phyloP scores from a whole-genome alignment of 2,797 vertebrate genomes.

The Molossus alvarezi region DNA sequence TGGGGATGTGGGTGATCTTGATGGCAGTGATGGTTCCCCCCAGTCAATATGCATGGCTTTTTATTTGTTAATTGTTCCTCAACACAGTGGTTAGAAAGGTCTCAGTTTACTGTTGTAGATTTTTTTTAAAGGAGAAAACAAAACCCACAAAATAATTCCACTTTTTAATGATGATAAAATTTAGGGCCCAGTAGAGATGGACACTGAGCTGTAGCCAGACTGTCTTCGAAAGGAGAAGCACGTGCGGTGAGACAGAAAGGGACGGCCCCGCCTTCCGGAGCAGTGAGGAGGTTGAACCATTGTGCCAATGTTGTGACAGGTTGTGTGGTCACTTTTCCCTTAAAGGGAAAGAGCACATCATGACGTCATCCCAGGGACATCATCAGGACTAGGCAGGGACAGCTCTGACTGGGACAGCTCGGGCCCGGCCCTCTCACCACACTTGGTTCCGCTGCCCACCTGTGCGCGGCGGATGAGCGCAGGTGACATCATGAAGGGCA shows the following conservation, averaged over 20 bases:
- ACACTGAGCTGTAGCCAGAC: background rate
- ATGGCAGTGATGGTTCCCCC: background rate
- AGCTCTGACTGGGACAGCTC: constrained; percentile 59
- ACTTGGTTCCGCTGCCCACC: constrained; percentile 53
- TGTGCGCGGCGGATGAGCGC: constrained; percentile 65
- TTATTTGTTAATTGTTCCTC: background rate
- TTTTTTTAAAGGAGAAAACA: background rate
- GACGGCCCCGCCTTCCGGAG: background rate
- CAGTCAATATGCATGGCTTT: background rate
- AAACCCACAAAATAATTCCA: background rate
- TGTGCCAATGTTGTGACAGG: background rate
- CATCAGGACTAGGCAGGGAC: constrained; percentile 47
- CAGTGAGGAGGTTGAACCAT: constrained; percentile 7
- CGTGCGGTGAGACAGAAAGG: background rate
- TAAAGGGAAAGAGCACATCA: constrained; percentile 51
- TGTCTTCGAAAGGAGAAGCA: background rate
- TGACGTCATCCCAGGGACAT: constrained; percentile 24
- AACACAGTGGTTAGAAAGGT: background rate
- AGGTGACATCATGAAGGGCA: constrained; percentile 70
- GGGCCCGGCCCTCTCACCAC: constrained; percentile 51
- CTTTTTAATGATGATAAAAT: background rate
- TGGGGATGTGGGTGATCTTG: background rate
- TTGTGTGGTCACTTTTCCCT: constrained; percentile 1
- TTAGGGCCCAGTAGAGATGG: background rate
- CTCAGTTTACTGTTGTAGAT: background rate